Base-by-base conservation (phyloP, 1,140 invertebrate species). In the Eufriesea mexicana region DNA sequence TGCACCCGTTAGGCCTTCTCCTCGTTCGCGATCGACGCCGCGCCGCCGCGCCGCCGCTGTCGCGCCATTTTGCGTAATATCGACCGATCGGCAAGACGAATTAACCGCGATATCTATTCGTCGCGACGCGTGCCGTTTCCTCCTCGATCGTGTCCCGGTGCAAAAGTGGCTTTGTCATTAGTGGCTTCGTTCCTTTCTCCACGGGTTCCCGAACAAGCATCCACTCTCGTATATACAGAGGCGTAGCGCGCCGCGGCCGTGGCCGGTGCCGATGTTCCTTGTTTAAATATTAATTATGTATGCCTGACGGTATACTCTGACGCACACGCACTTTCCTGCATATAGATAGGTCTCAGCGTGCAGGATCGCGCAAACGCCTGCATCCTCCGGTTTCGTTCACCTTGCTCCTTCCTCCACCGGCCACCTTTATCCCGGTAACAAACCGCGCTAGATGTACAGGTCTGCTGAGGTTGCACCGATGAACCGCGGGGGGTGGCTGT, bases 201-300 rank as follows among this genome's bases (percentile, higher is more conserved):
- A 51, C 49, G 49, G 51, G 25, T 47, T 75, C 66, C 18, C 49
- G 66, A 54, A 23, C 51, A 49, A 20, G 62, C 54, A 79, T 23
- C 57, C 57, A 20, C 16, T 25, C 35, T 4, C 1, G 35, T 35
- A 35, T 68, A 61, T 54, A 66, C 16, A 16, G 62, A 81, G 77
- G 28, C 78, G 7, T 35, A 67, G 42, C 35, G 35, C 59, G 64
- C 14, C 54, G 42, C 35, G 35, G 35, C 20, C 57, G 25, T 64
- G 61, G 55, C 45, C 73, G n/a, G 49, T 78, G 66, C 47, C 84
- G 83, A 84, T 87, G 83, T 83, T 86, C 79, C 90, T 92, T 91
- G 87, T 90, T 93, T 91, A 92, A 93, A 92, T 93, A 93, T 93
- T 92, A 92, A 93, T 93, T 93, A 93, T 93, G 92, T 91, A 92